These are phyloP conservation scores for Actinostola sp. DNA, from an alignment of 92 coral and sea anemone genomes.

Conservation along the genomic window DNA sequence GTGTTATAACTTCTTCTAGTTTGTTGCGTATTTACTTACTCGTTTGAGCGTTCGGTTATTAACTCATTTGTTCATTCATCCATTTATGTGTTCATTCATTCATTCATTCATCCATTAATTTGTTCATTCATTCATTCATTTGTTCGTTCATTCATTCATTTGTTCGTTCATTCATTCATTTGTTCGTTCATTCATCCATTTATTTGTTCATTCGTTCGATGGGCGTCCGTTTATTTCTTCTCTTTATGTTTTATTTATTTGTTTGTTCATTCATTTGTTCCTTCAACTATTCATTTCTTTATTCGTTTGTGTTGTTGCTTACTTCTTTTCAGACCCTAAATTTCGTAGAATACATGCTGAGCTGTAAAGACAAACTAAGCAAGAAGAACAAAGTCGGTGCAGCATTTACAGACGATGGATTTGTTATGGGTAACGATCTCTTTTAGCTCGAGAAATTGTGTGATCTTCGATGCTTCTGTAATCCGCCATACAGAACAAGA, in stretches of 20 bases:
- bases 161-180: neutral
- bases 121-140: neutral
- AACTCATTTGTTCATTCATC: neutral
- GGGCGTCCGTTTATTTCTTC: too few relatives aligned
- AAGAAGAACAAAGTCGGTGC: conserved; percentile 99
- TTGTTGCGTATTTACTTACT: neutral
- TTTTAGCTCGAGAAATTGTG: neutral
- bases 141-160: neutral
- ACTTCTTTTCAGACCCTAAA: conserved; percentile 74
- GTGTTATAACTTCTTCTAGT: conserved; percentile 1
- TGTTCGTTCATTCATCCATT: neutral
- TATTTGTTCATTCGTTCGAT: neutral
- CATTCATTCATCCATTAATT: too few relatives aligned
- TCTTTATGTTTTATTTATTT: too few relatives aligned
- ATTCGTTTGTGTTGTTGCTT: neutral
- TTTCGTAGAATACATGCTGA: conserved; percentile 96
- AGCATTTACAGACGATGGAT: conserved; percentile 97
- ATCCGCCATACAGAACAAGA: too few relatives aligned
- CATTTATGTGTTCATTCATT: neutral
- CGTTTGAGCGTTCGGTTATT: neutral
- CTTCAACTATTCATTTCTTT: neutral
- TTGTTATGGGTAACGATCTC: conserved; percentile 86
- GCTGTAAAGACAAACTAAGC: conserved; percentile 95
- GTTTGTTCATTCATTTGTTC: neutral
- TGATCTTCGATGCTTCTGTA: neutral